Conservation (phyloP, 2,113 vertebrate genomes). For the Oncorhynchus clarkii region DNA sequence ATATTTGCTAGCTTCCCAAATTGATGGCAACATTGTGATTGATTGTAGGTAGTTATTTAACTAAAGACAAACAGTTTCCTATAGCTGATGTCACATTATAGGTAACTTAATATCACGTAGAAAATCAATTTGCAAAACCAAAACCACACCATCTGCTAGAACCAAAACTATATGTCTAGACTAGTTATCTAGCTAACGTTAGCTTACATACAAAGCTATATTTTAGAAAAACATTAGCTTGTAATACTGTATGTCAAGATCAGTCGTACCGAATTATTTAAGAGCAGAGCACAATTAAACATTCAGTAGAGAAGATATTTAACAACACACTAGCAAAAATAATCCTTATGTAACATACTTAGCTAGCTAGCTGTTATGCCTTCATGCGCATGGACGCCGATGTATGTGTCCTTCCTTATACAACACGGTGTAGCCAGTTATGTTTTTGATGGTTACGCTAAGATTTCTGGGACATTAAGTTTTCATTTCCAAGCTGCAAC, state of each 20-base stretch:
- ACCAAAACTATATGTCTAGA: too few species aligned
- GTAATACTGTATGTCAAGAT: too few species aligned
- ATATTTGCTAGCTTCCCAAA: too few species aligned
- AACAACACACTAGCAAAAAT: not conserved
- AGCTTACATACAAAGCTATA: not conserved
- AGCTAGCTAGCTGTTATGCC: not conserved
- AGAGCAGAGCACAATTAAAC: not conserved
- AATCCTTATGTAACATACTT: not conserved
- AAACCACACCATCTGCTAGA: too few species aligned
- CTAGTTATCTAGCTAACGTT: not conserved
- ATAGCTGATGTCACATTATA: too few species aligned
- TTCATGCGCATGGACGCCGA: not conserved
- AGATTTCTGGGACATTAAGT: constrained; percentile 19
- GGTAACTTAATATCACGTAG: too few species aligned
- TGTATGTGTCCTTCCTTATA: constrained; percentile 32
- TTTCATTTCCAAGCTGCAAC: not conserved
- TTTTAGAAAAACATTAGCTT: too few species aligned
- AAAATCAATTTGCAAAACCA: too few species aligned
- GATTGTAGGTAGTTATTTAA: too few species aligned
- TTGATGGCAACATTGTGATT: too few species aligned
- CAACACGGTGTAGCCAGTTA: constrained; percentile 5
- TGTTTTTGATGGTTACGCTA: not conserved
- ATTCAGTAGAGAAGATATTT: not conserved
- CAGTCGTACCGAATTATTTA: not conserved
- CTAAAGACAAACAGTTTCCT: not conserved